Evolutionary conservation across 2,113 vertebrate genomes (phyloP), one percentile per base, ranked within the genome.

Genomic region (Hydrochoerus hydrochaeris): DNA sequence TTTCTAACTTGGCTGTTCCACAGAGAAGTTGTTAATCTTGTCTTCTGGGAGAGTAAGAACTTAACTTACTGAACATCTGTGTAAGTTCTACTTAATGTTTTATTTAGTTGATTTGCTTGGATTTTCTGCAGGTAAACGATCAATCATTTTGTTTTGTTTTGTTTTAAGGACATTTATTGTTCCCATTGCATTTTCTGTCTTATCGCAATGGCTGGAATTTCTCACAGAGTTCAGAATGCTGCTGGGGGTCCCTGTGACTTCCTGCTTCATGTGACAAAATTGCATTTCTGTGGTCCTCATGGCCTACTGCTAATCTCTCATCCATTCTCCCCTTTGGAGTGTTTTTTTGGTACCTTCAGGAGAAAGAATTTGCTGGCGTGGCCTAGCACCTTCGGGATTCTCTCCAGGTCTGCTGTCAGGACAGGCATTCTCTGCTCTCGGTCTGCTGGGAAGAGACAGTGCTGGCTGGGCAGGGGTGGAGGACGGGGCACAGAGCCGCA

Each of bases 111-210:
- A n/a, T 58, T 85, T 46, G 17, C 57, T 90, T 62, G 12, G 58
- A 30, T 75, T 62, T 73, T 73, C 63, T 88, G 28, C 1, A 22
- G n/a, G 67, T 4, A 75, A 46, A 62, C 5, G 3, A 38, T 38
- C 2, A 19, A 3, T 57, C n/a, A n/a, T n/a, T n/a, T n/a, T 49
- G 3, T 57, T 49, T 41, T 65, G 2, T 26, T 17, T 81, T 94
- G 9, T 71, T 71, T 63, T 20, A 19, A 67, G 49, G 62, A 7
- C 58, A 67, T 3, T 26, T 87, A 5, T 30, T 80, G 16, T 57
- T 90, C 57, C 81, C 49, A 8, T 71, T 69, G 88, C 17, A 88
- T 96, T 65, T 63, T 60, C 69, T 85, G 44, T 26, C 65, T 63
- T 71, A 28, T 63, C 30, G 26, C 67, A 10, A 6, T 60, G 67